Evolutionary conservation across 2,888 invertebrate genomes (phyloP).

Genomic region (Machimus rusticus): DNA sequence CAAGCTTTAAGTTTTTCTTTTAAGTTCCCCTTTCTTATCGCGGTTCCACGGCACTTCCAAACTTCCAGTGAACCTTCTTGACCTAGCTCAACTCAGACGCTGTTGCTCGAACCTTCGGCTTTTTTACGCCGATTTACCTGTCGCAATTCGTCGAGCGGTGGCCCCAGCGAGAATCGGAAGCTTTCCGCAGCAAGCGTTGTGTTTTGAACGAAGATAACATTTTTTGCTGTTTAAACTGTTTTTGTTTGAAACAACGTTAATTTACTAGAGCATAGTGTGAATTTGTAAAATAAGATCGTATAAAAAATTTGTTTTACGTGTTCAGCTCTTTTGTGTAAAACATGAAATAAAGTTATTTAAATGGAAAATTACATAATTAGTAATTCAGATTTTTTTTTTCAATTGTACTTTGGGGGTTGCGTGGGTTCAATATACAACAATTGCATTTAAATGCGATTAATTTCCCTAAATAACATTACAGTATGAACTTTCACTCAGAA

Average conservation of each 20-base stretch:
- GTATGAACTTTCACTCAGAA: too few species aligned
- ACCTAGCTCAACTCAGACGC: background rate
- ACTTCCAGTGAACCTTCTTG: slow-evolving; percentile 13
- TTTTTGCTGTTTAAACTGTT: background rate
- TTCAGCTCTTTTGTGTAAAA: background rate
- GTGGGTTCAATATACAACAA: too few species aligned
- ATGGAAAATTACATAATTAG: background rate
- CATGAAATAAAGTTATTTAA: background rate
- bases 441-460: too few species aligned
- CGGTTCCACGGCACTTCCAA: background rate
- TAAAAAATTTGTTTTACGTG: background rate
- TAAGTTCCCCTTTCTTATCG: background rate
- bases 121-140: background rate
- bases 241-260: background rate
- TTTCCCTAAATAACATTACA: too few species aligned
- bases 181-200: background rate
- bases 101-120: background rate
- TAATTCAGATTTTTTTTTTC: background rate
- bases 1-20: background rate
- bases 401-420: too few species aligned
- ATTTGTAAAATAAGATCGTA: background rate
- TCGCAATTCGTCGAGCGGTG: background rate
- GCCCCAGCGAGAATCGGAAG: background rate
- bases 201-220: background rate
- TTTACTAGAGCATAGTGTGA: background rate